These are phyloP conservation scores for Lutjanus argentimaculatus DNA, from an alignment of 2,797 vertebrate species.

Conservation along the genomic window DNA sequence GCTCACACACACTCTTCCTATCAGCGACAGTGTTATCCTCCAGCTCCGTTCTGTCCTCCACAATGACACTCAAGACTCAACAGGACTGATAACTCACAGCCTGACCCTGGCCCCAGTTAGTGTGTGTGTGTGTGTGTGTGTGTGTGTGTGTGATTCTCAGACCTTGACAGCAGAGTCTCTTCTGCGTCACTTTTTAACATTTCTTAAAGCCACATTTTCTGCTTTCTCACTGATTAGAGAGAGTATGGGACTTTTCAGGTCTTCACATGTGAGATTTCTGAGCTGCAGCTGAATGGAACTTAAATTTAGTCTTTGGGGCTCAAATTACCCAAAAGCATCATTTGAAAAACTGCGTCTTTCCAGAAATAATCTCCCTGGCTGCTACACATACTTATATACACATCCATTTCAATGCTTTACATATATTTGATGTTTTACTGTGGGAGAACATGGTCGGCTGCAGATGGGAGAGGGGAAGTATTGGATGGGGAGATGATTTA, in stretches of 20 bases:
- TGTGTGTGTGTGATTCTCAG: slow-evolving; percentile 17
- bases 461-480: slow-evolving; percentile 1
- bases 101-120: too few species aligned
- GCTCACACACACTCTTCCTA: not conserved
- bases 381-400: too few species aligned
- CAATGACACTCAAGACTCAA: slow-evolving; percentile 42
- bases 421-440: not conserved
- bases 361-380: not conserved
- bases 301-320: slow-evolving; percentile 2
- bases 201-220: not conserved
- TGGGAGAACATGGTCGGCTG: not conserved
- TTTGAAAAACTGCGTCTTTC: not conserved
- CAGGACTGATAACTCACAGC: slow-evolving; percentile 11
- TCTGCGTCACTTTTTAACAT: not conserved
- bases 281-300: not conserved
- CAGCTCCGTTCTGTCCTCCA: slow-evolving; percentile 34
- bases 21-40: slow-evolving; percentile 8
- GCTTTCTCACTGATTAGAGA: too few species aligned
- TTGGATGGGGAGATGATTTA: slow-evolving; percentile 36
- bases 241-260: too few species aligned
- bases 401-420: not conserved
- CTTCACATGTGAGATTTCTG: not conserved
- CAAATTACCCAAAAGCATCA: not conserved
- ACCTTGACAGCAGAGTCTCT: slow-evolving; percentile 22
- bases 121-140: slow-evolving; percentile 29